Evolutionary conservation across 2,113 vertebrate species (phyloP), one percentile per base, ranked within the genome.

Genomic region (Aspidoscelis tigris): DNA sequence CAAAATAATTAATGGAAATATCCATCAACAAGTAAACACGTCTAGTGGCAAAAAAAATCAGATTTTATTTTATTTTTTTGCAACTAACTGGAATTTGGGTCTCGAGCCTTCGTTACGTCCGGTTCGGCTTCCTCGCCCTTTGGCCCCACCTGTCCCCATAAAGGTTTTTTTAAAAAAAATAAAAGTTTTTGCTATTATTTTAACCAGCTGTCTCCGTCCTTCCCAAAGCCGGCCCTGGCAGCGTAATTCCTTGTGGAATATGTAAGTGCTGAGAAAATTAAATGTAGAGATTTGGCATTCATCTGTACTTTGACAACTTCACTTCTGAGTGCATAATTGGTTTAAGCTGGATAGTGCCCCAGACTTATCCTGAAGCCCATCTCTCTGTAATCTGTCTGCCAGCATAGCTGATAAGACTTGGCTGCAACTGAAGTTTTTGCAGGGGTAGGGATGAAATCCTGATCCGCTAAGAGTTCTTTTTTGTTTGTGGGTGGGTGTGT

Each of bases 401-500:
- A 87, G 92, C 39, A 65, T 2, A 85, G 88, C 91, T 93, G 91
- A 94, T 94, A 94, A 96, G 95, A 93, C 93, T 95, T 97, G 96
- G 96, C 94, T 85, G 53, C 91, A 78, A 74, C 92, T 39, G 71
- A 94, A 96, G 94, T 96, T 96, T 95, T 94, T 95, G 88, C 96
- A 91, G 92, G 44, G 2, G 90, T 92, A 18, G 85, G 93, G 94
- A 95, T 93, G 95, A 98, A 98, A 97, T 96, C 96, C 95, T 94
- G 95, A 96, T 97, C 96, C 96, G 86, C 95, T 96, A 96, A 95
- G 94, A 94, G 91, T 96, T 97, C 96, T 94, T 61, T 71, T 73
- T 21, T 2, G 33, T 33, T 33, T n/a, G 5, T n/a, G 7, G 65
- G 65, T 66, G 55, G 55, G 5, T 14, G 33, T 89, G 77, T 94